Percentiles rank a stretch among this genome's conserved stretches.
phyloP scores from a whole-genome alignment of 2,888 invertebrate species.

The Drosophila monieri region DNA sequence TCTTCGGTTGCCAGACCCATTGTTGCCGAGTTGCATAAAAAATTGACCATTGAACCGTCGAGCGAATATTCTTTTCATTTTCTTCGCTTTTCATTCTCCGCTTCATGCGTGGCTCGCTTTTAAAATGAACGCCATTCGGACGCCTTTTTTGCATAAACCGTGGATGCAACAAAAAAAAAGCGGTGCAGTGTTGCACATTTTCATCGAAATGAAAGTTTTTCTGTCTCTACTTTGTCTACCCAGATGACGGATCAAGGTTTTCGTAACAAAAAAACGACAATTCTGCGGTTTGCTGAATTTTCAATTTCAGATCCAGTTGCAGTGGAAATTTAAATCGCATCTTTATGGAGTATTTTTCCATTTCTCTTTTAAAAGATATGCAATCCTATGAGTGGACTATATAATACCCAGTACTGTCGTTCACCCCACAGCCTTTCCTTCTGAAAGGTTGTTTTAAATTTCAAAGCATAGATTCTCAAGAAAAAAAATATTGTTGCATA shows the following conservation, averaged over 20 bases:
- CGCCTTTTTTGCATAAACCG: conserved; percentile 41
- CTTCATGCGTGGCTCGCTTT: conserved; percentile 48
- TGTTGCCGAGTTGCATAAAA: conserved; percentile 57
- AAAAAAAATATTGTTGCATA: too few relatives aligned
- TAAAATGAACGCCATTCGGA: conserved; percentile 42
- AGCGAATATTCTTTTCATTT: conserved; percentile 52
- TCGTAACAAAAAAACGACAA: conserved; percentile 1
- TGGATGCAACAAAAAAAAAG: conserved; percentile 15
- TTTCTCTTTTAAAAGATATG: too few relatives aligned
- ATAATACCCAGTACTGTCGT: too few relatives aligned
- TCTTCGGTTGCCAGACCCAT: conserved; percentile 27
- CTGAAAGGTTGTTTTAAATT: too few relatives aligned
- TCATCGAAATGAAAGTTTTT: conserved; percentile 31
- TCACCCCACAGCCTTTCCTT: too few relatives aligned
- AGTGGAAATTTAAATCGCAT: conserved; percentile 3
- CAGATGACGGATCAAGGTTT: conserved; percentile 33
- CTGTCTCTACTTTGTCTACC: conserved; percentile 13
- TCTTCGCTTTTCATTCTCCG: conserved; percentile 14
- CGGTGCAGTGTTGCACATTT: conserved; percentile 29
- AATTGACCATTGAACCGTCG: conserved; percentile 71
- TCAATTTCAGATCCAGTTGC: conserved; percentile 6
- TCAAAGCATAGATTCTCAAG: too few relatives aligned
- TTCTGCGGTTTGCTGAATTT: conserved; percentile 11
- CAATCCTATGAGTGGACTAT: too few relatives aligned
- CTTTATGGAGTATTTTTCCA: too few relatives aligned